phyloP scores from a whole-genome alignment of 2,888 invertebrate genomes.

The Thymelicus acteon region DNA sequence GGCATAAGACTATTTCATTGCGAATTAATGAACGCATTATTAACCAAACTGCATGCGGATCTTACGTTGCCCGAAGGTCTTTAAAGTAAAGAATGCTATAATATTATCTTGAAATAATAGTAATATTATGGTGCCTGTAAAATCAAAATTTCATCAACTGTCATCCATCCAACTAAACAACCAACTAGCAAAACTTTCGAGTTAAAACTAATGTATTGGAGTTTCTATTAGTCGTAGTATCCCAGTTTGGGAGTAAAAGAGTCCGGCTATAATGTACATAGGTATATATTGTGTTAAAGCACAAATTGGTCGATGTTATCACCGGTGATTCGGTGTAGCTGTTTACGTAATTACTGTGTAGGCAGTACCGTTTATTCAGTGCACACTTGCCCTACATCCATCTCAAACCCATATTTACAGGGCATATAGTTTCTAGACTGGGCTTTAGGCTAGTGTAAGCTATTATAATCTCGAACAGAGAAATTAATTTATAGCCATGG shows the following conservation, averaged over 20 bases:
- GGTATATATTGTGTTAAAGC: conserved; percentile 12
- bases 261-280: neutral
- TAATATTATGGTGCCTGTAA: too few relatives aligned
- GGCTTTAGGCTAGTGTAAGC: too few relatives aligned
- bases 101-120: too few relatives aligned
- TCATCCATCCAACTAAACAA: too few relatives aligned
- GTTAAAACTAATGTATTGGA: neutral
- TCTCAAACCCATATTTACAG: conserved; percentile 54
- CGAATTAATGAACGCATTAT: too few relatives aligned
- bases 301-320: conserved; percentile 26
- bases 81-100: too few relatives aligned
- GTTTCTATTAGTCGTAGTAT: neutral
- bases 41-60: too few relatives aligned
- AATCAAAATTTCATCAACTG: too few relatives aligned
- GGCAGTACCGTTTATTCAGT: conserved; percentile 55
- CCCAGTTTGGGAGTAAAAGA: neutral
- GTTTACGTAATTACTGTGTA: conserved; percentile 59
- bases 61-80: too few relatives aligned
- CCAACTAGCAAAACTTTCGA: neutral
- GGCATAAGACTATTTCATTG: too few relatives aligned
- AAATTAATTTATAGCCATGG: too few relatives aligned
- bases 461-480: too few relatives aligned
- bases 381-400: conserved; percentile 53
- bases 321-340: conserved; percentile 46
- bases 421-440: conserved; percentile 44